phyloP scores from a whole-genome alignment of 2,888 invertebrate species.

The Euproctis similis region DNA sequence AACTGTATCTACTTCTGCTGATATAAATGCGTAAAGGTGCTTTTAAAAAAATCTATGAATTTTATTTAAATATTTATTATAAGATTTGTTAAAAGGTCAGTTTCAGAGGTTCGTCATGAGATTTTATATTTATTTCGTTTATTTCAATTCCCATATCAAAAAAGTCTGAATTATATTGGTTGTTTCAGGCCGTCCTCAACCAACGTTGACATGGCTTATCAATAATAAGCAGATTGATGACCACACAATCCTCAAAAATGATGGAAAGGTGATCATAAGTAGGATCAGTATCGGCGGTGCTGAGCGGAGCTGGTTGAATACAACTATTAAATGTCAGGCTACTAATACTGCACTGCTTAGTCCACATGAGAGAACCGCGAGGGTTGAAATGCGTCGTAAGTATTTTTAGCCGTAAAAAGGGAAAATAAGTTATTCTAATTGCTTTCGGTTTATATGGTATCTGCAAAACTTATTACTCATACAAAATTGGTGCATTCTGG shows the following conservation, averaged over 20 bases:
- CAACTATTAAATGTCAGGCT: constrained; percentile 89
- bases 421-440: no score
- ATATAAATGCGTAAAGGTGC: no score
- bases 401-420: no score
- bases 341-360: constrained; percentile 87
- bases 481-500: no score
- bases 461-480: no score
- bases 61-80: no score
- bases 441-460: no score
- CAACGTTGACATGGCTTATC: constrained; percentile 86
- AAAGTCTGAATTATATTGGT: neutral
- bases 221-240: constrained; percentile 83
- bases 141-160: neutral
- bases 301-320: constrained; percentile 85
- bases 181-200: constrained; percentile 85
- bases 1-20: no score
- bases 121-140: no score
- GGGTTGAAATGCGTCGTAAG: constrained; percentile 89
- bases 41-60: no score
- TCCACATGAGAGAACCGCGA: constrained; percentile 85
- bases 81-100: no score
- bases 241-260: constrained; percentile 80
- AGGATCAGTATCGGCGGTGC: constrained; percentile 83
- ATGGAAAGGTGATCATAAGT: constrained; percentile 83
- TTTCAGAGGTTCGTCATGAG: no score